Evolutionary conservation across 2,888 invertebrate genomes (phyloP), one percentile per base, ranked within the genome.

Genomic region (Drosophila austrosaltans): DNA sequence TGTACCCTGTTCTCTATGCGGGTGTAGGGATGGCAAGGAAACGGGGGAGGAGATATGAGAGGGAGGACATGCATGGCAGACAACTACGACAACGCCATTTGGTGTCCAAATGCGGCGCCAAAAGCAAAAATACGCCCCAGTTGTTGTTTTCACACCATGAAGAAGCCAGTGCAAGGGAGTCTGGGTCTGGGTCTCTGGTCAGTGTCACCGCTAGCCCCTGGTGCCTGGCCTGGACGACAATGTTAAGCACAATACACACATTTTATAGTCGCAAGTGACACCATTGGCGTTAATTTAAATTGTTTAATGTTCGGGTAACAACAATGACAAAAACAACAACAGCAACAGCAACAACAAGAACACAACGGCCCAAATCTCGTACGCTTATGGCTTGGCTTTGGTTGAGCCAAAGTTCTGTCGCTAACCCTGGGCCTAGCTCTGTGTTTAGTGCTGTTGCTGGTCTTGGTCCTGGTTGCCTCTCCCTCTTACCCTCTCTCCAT

Each of bases 201-300:
- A 67, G 63, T 39, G 44, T 67, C 58, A 69, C 57, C 64, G 0
- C 48, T 16, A 12, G 22, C 30, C 32, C 28, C 22, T 12, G 25
- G 53, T 12, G 1, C 36, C 25, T 58, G 59, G 74, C 86, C 87
- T 86, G 65, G 72, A 61, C 71, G 66, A 69, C 81, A 77, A 79
- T 67, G 79, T 86, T 86, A 79, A 83, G 79, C 87, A 79, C 79
- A 81, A 78, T 86, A 86, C 76, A 88, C 82, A 88, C 82, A 84
- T 87, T 86, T 82, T 81, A 82, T 79, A 85, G 89, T 77, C 81
- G 78, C 88, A 88, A 89, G 89, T 89, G 90, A 90, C 91, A 89
- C 91, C 89, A 88, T 79, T 84, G 90, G 91, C 90, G 91, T 90
- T 90, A 90, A 90, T 90, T 90, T 90, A 88, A 90, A 90, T 90